A percentile compares a stretch with the other conserved stretches of the same genome.
These are phyloP conservation scores for Drosophila suzukii DNA, from an alignment of 1,140 invertebrate species.

Conservation along the genomic window DNA sequence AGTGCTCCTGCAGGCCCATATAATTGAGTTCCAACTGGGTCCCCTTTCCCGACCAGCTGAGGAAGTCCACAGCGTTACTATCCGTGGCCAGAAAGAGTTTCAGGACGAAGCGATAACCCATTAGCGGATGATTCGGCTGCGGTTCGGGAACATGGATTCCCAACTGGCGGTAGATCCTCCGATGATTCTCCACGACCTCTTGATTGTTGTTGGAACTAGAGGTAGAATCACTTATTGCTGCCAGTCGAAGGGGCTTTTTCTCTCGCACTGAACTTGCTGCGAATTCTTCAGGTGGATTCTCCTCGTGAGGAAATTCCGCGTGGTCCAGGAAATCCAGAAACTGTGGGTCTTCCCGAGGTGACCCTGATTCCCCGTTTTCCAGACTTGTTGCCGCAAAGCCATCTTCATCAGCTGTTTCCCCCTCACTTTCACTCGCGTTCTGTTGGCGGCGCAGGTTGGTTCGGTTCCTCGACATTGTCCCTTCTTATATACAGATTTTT, in stretches of 20 bases:
- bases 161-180: constrained; percentile 8
- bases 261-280: background rate
- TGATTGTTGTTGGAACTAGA: background rate
- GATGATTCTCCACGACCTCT: background rate
- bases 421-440: background rate
- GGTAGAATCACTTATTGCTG: background rate
- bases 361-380: background rate
- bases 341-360: background rate
- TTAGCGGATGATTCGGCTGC: background rate
- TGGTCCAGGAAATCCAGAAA: background rate
- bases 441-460: background rate
- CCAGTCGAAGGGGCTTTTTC: background rate
- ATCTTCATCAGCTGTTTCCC: constrained; percentile 1
- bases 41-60: constrained; percentile 40
- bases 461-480: background rate
- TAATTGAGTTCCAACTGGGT: constrained; percentile 42
- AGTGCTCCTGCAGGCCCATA: constrained; percentile 42
- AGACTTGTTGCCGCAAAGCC: background rate
- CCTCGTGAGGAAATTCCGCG: background rate
- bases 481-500: background rate
- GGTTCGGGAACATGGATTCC: background rate
- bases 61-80: background rate
- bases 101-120: constrained; percentile 20
- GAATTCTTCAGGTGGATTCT: background rate
- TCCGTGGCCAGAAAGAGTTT: constrained; percentile 42